Base-by-base conservation (phyloP, 2,113 vertebrate genomes). In the Varanus salvator region DNA sequence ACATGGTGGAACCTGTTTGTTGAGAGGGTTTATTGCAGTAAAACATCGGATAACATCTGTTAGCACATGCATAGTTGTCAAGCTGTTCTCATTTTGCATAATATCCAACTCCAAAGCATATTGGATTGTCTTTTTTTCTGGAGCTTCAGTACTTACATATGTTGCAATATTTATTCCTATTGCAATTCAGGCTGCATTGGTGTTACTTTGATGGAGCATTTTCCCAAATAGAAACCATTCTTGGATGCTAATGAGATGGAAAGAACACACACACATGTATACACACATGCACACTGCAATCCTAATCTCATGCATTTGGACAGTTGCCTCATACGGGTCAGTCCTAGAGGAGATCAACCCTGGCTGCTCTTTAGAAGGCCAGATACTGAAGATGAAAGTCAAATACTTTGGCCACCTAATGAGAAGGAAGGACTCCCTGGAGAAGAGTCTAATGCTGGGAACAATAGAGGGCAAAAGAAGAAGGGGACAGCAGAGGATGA, bases 191-290 rank as follows among this genome's bases (percentile, higher is more conserved):
- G 14, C 34, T 74, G 71, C 14, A n/a, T n/a, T 34, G 31, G n/a
- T 50, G 44, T 7, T 29, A 71, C 0, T 14, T 44, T 27, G 92
- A 44, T n/a, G 89, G 83, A 29, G 6, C 94, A 6, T 38, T 92
- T 92, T 57, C 54, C 80, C 89, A 80, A 17, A 93, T 54, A 38
- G 19, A n/a, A 19, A 74, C 89, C 44, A 64, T 15, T 23, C 25
- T 93, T 57, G 93, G 48, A 31, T 80, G 7, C 11, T 52, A 27
- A 50, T 50, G 38, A 48, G 48, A 48, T 50, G 76, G 48, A 6
- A 78, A 48, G 48, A n/a, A 50, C 27, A 52, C 25, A 50, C 31
- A 27, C 27, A 27, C 4, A 44, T 25, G 44, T 48, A 50, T 52
- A 27, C 27, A 27, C 4, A 44, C 38, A 44, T 44, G 38, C 38